Conservation (phyloP, 2,888 invertebrate genomes). For the Fabriciana adippe region DNA sequence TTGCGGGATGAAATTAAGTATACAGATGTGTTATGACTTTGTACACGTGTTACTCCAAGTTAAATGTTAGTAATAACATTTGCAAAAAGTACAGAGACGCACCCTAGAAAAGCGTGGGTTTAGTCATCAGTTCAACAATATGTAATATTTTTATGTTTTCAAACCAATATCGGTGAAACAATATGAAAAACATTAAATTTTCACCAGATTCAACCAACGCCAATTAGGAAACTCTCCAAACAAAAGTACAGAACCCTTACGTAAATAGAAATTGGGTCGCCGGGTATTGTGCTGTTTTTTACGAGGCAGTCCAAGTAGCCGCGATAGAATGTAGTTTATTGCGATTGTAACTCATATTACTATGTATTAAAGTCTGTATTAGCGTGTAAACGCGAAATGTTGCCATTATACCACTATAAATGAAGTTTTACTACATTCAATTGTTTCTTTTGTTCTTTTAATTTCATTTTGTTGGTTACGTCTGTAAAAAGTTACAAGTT, state of each 20-base stretch:
- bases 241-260: constrained; percentile 17
- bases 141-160: too few relatives aligned
- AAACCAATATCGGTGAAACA: too few relatives aligned
- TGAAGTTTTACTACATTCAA: not conserved
- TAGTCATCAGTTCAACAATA: too few relatives aligned
- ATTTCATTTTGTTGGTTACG: not conserved
- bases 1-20: too few relatives aligned
- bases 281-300: constrained; percentile 30
- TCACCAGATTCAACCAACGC: constrained; percentile 28
- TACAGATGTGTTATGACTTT: too few relatives aligned
- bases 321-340: constrained; percentile 8
- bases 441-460: not conserved
- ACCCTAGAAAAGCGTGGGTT: too few relatives aligned
- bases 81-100: too few relatives aligned
- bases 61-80: too few relatives aligned
- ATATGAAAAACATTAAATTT: too few relatives aligned
- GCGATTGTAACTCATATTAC: constrained; percentile 10
- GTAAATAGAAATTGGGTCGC: constrained; percentile 29
- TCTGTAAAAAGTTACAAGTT: too few relatives aligned
- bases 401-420: not conserved
- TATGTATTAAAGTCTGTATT: not conserved
- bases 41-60: too few relatives aligned
- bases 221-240: constrained; percentile 37
- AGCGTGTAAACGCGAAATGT: not conserved
- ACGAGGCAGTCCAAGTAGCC: constrained; percentile 22